Evolutionary conservation across 2,113 vertebrate genomes (phyloP).

Genomic region (Caracal caracal): DNA sequence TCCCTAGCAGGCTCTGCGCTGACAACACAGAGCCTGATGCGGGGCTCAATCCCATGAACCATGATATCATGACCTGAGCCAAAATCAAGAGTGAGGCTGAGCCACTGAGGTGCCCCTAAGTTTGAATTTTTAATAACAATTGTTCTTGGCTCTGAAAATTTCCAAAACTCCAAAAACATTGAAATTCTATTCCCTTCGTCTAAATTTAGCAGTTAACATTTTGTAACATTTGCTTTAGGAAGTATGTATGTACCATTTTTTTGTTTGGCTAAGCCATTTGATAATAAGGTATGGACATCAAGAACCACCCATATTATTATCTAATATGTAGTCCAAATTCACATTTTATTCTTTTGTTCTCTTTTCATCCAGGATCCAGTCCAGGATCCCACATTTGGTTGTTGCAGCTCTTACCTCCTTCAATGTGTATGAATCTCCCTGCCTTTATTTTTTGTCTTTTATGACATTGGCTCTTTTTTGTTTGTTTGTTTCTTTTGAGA

Average conservation of each 20-base stretch:
- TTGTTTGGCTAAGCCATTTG: neutral
- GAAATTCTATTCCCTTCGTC: neutral
- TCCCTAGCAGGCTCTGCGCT: no score
- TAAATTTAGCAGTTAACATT: neutral
- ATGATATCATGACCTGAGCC: no score
- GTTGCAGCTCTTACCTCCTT: neutral
- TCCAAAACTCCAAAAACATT: neutral
- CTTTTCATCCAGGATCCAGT: neutral
- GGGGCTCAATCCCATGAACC: no score
- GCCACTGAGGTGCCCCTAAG: no score
- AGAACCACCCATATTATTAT: neutral
- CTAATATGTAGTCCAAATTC: neutral
- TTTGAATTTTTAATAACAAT: conserved; percentile 7
- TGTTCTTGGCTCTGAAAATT: neutral
- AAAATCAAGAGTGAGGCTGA: no score
- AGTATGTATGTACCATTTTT: neutral
- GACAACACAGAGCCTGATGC: no score
- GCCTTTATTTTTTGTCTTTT: conserved; percentile 11
- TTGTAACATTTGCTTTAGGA: neutral
- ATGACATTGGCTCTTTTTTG: neutral
- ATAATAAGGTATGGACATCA: neutral
- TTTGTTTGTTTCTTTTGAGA: no score
- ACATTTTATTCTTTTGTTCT: neutral
- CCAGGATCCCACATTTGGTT: neutral
- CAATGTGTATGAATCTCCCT: neutral